Conservation (phyloP, 2,888 invertebrate genomes). For the Napeogenes inachia region DNA sequence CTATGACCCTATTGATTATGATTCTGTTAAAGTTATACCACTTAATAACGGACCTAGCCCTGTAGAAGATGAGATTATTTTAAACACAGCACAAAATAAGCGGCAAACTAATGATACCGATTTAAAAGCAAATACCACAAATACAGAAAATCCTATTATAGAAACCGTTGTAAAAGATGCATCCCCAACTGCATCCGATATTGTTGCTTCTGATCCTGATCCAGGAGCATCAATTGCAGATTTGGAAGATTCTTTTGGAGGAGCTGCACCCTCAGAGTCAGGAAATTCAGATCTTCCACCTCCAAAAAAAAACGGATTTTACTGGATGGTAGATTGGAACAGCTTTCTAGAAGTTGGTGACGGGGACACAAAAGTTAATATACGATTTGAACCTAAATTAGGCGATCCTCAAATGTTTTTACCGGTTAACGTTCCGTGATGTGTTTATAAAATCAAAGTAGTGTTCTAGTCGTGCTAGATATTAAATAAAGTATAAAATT, state of each 20-base stretch:
- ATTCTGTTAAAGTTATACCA: conserved; percentile 67
- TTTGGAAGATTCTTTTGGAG: conserved; percentile 87
- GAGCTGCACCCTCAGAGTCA: conserved; percentile 74
- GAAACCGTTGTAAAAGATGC: conserved; percentile 43
- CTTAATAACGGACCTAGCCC: conserved; percentile 59
- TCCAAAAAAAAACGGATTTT: conserved; percentile 85
- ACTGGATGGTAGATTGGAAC: conserved; percentile 92
- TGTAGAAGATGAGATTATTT: conserved; percentile 41
- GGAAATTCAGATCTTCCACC: conserved; percentile 81
- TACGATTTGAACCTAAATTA: conserved; percentile 87
- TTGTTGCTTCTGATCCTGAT: conserved; percentile 68
- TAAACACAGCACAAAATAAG: conserved; percentile 54
- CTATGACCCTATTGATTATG: conserved; percentile 64
- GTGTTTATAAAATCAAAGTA: conserved; percentile 27
- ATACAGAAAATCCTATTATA: conserved; percentile 29
- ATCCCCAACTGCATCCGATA: conserved; percentile 37
- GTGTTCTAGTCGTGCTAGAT: conserved; percentile 35
- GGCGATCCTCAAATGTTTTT: conserved; percentile 88
- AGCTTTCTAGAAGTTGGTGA: conserved; percentile 90
- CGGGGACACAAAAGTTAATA: conserved; percentile 84
- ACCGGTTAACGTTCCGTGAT: conserved; percentile 84
- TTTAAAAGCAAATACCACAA: conserved; percentile 31
- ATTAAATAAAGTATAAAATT: background rate
- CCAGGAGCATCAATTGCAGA: conserved; percentile 78
- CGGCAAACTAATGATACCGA: conserved; percentile 49